Base-by-base conservation (phyloP, 2,888 invertebrate species). In the Caenorhabditis angaria region DNA sequence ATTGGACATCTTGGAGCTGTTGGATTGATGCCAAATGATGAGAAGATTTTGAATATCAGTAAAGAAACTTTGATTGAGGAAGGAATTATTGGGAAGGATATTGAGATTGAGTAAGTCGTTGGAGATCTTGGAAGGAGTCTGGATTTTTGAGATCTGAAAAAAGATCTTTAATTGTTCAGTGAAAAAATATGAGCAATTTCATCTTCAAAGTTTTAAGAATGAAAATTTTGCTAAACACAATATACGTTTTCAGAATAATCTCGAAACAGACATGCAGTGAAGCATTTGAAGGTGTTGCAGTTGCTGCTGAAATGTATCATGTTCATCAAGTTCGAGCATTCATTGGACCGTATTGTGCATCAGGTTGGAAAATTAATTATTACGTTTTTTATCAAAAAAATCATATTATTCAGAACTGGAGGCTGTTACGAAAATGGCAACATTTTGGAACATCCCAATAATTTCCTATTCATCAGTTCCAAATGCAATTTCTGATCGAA, bases 371-470 rank as follows among this genome's bases (percentile, higher is more conserved):
- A 14, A 22, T 28, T 35, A 35, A 8, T 24, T 27, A 32, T n/a
- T 32, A n/a, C n/a, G n/a, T n/a, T n/a, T n/a, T n/a, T 18, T 56
- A n/a, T 22, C 14, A 53, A 29, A 74, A n/a, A n/a, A n/a, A n/a
- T n/a, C n/a, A n/a, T n/a, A n/a, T n/a, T n/a, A n/a, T n/a, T n/a
- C n/a, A 73, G 86, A 86, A 72, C 60, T 86, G 74, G 86, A 86
- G 57, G 81, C 86, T 0, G 86, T 86, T n/a, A 79, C 82, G 5
- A 86, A 86, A 64, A 86, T 86, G 86, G 84, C 85, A 0, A 81
- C 86, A 8, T 86, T 83, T 69, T 86, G 86, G 84, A 86, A 86
- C 63, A 78, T 86, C 35, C 86, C 86, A 2, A 80, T 86, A 56
- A 82, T 86, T 58, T 85, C 84, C 10, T 86, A 86, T 73, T 81